Conservation (phyloP, 2,888 invertebrate species). For the Elmis aenea region DNA sequence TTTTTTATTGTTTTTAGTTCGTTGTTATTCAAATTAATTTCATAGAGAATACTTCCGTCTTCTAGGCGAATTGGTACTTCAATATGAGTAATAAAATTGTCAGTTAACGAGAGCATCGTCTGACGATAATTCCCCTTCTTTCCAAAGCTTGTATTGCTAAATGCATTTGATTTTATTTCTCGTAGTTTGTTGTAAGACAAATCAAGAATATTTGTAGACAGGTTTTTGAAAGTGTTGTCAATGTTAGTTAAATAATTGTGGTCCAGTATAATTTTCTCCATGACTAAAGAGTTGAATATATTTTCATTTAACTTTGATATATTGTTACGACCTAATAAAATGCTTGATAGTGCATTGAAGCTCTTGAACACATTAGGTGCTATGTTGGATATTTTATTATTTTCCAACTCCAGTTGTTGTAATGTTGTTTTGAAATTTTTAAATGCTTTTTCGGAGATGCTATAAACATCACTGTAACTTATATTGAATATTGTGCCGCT, state of each 20-base stretch:
- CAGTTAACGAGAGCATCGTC: too few relatives aligned
- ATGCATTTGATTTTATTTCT: neutral
- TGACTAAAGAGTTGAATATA: too few relatives aligned
- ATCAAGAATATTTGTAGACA: too few relatives aligned
- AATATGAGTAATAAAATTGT: too few relatives aligned
- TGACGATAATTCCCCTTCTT: too few relatives aligned
- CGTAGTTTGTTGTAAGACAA: constrained; percentile 7
- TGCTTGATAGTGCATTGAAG: too few relatives aligned
- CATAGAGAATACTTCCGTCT: too few relatives aligned
- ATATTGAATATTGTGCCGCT: constrained; percentile 4
- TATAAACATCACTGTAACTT: constrained; percentile 6
- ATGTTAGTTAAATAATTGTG: too few relatives aligned
- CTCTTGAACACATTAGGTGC: constrained; percentile 7
- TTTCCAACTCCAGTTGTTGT: constrained; percentile 1
- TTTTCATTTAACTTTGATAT: constrained; percentile 2
- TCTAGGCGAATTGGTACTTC: too few relatives aligned
- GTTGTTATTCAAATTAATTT: constrained; percentile 1
- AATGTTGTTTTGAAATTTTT: constrained; percentile 1
- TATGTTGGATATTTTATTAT: constrained; percentile 6
- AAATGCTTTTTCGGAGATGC: constrained; percentile 4
- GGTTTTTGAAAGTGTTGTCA: too few relatives aligned
- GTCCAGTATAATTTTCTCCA: too few relatives aligned
- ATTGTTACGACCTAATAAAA: too few relatives aligned
- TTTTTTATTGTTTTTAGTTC: constrained; percentile 5
- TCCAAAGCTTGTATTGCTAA: neutral